phyloP scores from a whole-genome alignment of 2,113 vertebrate genomes.

The Zosterops hypoxanthus region DNA sequence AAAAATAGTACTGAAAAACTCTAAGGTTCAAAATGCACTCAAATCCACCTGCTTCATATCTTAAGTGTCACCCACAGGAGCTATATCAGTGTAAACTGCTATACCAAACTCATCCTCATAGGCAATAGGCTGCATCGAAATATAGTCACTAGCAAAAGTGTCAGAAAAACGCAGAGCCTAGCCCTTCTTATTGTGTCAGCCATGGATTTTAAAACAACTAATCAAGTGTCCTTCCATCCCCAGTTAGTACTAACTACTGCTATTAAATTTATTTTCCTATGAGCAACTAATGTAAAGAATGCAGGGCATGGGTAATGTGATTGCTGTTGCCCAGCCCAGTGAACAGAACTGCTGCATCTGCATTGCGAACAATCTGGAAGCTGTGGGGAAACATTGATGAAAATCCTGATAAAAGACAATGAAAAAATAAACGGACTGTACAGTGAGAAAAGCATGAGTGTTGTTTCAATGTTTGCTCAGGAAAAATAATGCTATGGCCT shows the following conservation, averaged over 20 bases:
- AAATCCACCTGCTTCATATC: not conserved
- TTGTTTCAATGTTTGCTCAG: not conserved
- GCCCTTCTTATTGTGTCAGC: not conserved
- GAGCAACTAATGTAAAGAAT: slow-evolving; percentile 45
- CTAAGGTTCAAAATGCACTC: not conserved
- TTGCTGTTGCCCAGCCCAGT: slow-evolving; percentile 26
- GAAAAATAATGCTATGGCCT: not conserved
- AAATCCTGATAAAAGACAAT: slow-evolving; percentile 58
- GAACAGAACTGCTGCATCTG: slow-evolving; percentile 56
- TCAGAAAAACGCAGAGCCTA: not conserved
- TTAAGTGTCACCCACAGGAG: not conserved
- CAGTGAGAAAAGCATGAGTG: slow-evolving; percentile 19
- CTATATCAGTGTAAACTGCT: not conserved
- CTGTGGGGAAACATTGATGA: slow-evolving; percentile 51
- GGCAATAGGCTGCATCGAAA: not conserved
- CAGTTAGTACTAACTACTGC: not conserved
- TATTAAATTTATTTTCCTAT: slow-evolving; percentile 17
- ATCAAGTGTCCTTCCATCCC: not conserved
- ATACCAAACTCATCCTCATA: not conserved
- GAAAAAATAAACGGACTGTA: slow-evolving; percentile 42
- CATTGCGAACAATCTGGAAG: slow-evolving; percentile 56
- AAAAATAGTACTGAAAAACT: not conserved
- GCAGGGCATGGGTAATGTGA: slow-evolving; percentile 5
- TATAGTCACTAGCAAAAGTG: not conserved
- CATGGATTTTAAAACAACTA: not conserved